Evolutionary conservation across 2,113 vertebrate species (phyloP).

Genomic region (Tursiops truncatus): DNA sequence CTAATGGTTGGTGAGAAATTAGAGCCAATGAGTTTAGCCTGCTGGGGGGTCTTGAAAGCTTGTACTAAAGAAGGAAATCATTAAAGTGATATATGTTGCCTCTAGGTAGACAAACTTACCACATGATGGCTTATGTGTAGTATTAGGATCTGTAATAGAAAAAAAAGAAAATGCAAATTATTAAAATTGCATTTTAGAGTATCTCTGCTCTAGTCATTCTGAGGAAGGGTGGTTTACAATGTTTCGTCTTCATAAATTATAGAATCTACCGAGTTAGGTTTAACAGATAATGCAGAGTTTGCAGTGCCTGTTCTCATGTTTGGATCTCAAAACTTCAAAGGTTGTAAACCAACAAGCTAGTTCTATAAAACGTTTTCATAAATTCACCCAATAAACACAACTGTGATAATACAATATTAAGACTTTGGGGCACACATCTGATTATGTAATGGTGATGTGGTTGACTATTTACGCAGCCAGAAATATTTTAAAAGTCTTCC

Average conservation of each 20-base stretch:
- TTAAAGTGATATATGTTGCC: accelerated
- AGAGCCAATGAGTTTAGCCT: not conserved
- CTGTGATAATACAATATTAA: accelerated
- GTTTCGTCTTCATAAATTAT: not conserved
- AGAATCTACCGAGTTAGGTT: not conserved
- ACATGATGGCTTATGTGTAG: accelerated
- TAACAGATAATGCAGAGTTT: not conserved
- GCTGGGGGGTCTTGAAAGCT: not conserved
- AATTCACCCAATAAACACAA: not conserved
- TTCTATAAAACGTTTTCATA: not conserved
- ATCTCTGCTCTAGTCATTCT: not conserved
- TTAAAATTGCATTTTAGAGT: not conserved
- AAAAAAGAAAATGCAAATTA: not conserved
- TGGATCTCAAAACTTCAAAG: not conserved
- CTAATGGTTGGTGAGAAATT: not conserved
- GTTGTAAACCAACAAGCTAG: not conserved
- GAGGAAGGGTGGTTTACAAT: not conserved
- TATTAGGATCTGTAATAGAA: not conserved
- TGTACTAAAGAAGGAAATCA: not conserved
- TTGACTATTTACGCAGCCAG: not conserved
- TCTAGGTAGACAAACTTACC: slow-evolving; percentile 59
- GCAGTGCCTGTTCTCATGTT: not conserved
- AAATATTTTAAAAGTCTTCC: not conserved
- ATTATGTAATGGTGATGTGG: accelerated
- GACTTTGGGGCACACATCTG: not conserved